Base-by-base conservation (phyloP, 2,888 invertebrate species). In the Flexamia atlantica region DNA sequence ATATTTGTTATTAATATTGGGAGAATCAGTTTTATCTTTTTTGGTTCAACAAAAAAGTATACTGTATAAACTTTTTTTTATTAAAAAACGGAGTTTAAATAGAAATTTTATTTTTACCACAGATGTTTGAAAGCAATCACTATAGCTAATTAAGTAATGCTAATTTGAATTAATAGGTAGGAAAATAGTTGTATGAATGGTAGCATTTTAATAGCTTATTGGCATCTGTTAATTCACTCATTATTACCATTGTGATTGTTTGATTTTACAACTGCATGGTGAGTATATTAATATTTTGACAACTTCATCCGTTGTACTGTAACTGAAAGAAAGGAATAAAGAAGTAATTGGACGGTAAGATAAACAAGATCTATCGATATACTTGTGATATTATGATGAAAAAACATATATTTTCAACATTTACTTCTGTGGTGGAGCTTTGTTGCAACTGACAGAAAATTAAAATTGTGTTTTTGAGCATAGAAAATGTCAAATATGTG, bases 121-220 rank as follows among this genome's bases (percentile, higher is more conserved):
- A 17, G 12, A 3, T 23, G 7, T 28, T 7, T 64, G 30, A 57
- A 64, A 28, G 14, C 12, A 64, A 10, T 64, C 14, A 64, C 12
- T 64, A 10, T 17, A 64, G 64, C 28, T 17, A 5, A 28, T 28
- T 2, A 28, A 64, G 64, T n/a, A 23, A 23, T 7, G 53, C 46
- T 46, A 17, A 46, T 4, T n/a, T 46, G 46, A 3, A 7, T 14
- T 53, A 7, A 23, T 53, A 28, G 30, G 30, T n/a, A 76, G 28
- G 23, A 28, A 28, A 20, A 74, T 40, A 40, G 42, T 25, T 42
- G 25, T 36, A 2, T 74, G 50, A 76, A 46, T 9, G 42, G 50
- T 76, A 76, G 50, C 50, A 83, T 46, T 53, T 60, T 74, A 23
- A n/a, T 64, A 64, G 64, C 64, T 64, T 64, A 64, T 64, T 64